Base-by-base conservation (phyloP, 2,888 invertebrate genomes). In the Leucoptera coffeella region DNA sequence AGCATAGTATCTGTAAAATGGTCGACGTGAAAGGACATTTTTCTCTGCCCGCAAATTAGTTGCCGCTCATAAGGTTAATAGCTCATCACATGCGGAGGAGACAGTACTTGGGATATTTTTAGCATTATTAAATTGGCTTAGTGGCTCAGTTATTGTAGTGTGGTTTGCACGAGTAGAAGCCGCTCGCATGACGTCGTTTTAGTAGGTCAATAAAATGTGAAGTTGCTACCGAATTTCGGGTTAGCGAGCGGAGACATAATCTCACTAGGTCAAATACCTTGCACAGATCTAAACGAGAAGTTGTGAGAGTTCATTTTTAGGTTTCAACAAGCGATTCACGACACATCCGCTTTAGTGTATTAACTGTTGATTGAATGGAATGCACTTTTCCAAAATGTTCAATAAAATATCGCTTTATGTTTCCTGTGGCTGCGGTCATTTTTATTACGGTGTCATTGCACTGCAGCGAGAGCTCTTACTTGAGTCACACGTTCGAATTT, bases 101-200 rank as follows among this genome's bases (percentile, higher is more conserved):
- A 61, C 50, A 52, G 55, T 59, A 50, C 52, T 44, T 44, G 50
- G 43, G 57, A 57, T 69, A 69, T 69, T 69, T 69, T 67, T 69
- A 69, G 67, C 57, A 50, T 55, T 64, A 57, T 56, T 67, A 69
- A 69, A 69, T 69, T 67, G 65, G 61, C 58, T 69, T 65, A 61
- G 61, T 58, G 48, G 52, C 58, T 58, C 53, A 47, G 47, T 56
- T 61, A 61, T 60, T 62, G 60, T 60, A 52, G 56, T 42, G 49
- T 53, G 55, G 56, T 61, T 56, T 43, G 53, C 50, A 51, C 56
- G 56, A 54, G 52, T 53, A 44, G 47, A 36, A 35, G 38, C 30
- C 32, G 50, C 50, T 50, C 55, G 32, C 29, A 32, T 38, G 35
- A 34, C 49, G 50, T 45, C 39, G 39, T n/a, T n/a, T n/a, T n/a